Conservation (phyloP, 2,797 vertebrate genomes). For the Danio albolineatus region DNA sequence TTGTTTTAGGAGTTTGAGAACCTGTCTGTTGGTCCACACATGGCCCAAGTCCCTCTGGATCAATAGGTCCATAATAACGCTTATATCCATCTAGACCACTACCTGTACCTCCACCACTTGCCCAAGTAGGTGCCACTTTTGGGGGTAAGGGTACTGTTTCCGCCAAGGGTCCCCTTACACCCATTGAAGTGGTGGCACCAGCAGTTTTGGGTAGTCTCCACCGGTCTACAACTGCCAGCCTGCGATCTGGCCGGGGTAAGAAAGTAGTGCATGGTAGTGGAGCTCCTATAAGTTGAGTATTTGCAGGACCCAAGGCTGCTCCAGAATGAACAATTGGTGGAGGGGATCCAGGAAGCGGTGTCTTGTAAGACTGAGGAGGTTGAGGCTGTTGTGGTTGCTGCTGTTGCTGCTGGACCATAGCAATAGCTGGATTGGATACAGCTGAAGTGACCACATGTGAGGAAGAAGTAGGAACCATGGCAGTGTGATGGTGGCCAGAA, state of each 20-base stretch:
- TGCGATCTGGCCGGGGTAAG: slow-evolving; percentile 84
- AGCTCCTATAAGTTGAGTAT: slow-evolving; percentile 81
- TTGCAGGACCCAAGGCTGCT: slow-evolving; percentile 81
- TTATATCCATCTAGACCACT: slow-evolving; percentile 89
- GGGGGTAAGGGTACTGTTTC: slow-evolving; percentile 81
- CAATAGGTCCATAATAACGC: slow-evolving; percentile 93
- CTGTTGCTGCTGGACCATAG: slow-evolving; percentile 76
- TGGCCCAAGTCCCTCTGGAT: slow-evolving; percentile 89
- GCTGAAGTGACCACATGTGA: slow-evolving; percentile 77
- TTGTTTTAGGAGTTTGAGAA: slow-evolving; percentile 85
- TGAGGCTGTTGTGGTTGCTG: slow-evolving; percentile 66
- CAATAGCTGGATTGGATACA: slow-evolving; percentile 74
- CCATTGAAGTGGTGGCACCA: slow-evolving; percentile 76
- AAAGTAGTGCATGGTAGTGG: slow-evolving; percentile 87
- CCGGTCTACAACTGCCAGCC: slow-evolving; percentile 86
- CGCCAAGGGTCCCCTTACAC: slow-evolving; percentile 71
- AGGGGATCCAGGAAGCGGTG: slow-evolving; percentile 81
- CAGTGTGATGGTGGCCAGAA: slow-evolving; percentile 77
- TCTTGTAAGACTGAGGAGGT: slow-evolving; percentile 82
- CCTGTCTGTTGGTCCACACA: slow-evolving; percentile 84
- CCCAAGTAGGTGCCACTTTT: slow-evolving; percentile 81
- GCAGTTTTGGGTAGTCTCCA: slow-evolving; percentile 85
- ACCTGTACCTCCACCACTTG: slow-evolving; percentile 73
- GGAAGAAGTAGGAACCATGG: slow-evolving; percentile 77
- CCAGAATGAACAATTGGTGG: slow-evolving; percentile 80